phyloP scores from a whole-genome alignment of 2,113 vertebrate species.

The Synchiropus splendidus region DNA sequence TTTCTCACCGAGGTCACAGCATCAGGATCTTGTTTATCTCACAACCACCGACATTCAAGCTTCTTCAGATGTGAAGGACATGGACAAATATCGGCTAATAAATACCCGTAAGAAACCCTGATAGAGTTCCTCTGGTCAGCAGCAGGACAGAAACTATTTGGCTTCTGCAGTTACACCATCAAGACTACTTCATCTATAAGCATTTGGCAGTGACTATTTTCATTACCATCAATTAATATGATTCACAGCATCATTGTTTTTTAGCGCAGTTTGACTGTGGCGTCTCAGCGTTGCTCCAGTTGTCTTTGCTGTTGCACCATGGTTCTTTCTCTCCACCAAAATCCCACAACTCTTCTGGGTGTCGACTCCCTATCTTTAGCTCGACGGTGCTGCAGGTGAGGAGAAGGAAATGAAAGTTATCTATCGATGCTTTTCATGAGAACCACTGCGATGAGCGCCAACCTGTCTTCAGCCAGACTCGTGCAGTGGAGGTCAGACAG shows the following conservation, averaged over 20 bases:
- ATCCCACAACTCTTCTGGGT: constrained; percentile 11
- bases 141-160: constrained; percentile 4
- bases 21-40: too few relatives aligned
- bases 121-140: neutral
- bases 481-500: too few relatives aligned
- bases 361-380: constrained; percentile 30
- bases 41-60: too few relatives aligned
- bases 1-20: too few relatives aligned
- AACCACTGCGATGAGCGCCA: too few relatives aligned
- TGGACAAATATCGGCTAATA: too few relatives aligned
- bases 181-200: neutral
- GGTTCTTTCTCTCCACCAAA: constrained; percentile 2
- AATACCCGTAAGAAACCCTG: constrained; percentile 1
- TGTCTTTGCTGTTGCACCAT: constrained; percentile 18
- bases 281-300: constrained; percentile 7
- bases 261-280: constrained; percentile 26
- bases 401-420: too few relatives aligned
- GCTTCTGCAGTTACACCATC: neutral
- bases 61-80: too few relatives aligned
- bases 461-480: too few relatives aligned
- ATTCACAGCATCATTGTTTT: neutral
- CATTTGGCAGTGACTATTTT: neutral
- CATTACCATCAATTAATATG: neutral
- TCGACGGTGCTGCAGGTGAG: constrained; percentile 30
- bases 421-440: too few relatives aligned